Base-by-base conservation (phyloP, 2,888 invertebrate genomes). In the Drosophila incognita region DNA sequence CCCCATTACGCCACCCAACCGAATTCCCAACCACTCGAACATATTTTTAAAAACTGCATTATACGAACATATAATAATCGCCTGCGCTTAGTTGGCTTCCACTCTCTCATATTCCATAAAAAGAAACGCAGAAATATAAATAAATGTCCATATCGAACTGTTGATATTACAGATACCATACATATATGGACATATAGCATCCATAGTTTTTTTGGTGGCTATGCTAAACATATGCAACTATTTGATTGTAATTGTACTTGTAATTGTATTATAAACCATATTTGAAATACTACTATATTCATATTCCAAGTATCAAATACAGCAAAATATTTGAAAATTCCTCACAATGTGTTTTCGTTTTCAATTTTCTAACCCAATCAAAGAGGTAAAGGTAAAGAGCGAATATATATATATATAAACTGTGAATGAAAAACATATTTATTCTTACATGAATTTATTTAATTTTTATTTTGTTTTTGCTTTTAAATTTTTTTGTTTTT, bases 221-320 rank as follows among this genome's bases (percentile, higher is more conserved):
- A 80, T 67, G 61, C 58, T 54, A 75, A 66, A 58, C 42, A 63
- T 75, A 71, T 62, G 58, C 83, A 78, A 83, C 76, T 83, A 88
- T 86, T 81, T 72, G 79, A 88, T 87, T 80, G 83, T 85, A 85
- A 83, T 83, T 86, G 79, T 86, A 87, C 70, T 68, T 77, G 86
- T 84, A 84, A 61, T 80, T 79, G 79, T 70, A 79, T 79, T 76
- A 73, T 76, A 76, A 73, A 64, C 66, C 79, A 83, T 84, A 87
- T 87, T 83, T 82, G 70, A 88, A 80, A 81, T 72, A 76, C 79
- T 76, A 83, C 69, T 82, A 82, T 86, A 85, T 72, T 83, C 81
- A 78, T 85, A 86, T 85, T 89, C 88, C 79, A 89, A 87, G 79
- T 85, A 86, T 87, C 68, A 87, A 89, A 89, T 85, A 87, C 86